A percentile compares a stretch with the other conserved stretches of the same genome.
These are phyloP conservation scores for Salticus scenicus DNA, from an alignment of 2,888 invertebrate species.

Conservation along the genomic window DNA sequence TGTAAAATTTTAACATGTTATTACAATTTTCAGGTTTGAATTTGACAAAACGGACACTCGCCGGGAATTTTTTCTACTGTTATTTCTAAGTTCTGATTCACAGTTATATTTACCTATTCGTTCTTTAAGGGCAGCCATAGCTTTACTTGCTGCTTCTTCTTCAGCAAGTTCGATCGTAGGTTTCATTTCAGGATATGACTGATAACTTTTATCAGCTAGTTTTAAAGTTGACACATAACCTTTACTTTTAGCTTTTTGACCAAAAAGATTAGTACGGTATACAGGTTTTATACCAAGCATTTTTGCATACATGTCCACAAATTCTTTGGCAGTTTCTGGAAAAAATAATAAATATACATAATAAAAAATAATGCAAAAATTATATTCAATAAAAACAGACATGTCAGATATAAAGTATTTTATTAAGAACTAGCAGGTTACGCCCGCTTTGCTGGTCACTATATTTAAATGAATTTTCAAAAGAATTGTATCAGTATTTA, in stretches of 20 bases:
- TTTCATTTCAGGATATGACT: constrained; percentile 56
- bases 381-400: no score
- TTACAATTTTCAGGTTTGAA: constrained; percentile 27
- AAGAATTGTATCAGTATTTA: no score
- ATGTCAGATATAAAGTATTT: no score
- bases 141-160: constrained; percentile 62
- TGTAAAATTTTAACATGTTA: constrained; percentile 17
- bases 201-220: constrained; percentile 33
- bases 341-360: no score
- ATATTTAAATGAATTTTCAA: no score
- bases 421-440: no score
- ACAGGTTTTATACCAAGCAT: constrained; percentile 1
- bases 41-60: constrained; percentile 25
- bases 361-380: no score
- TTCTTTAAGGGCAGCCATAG: constrained; percentile 49
- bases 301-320: constrained; percentile 47
- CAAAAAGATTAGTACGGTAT: not conserved
- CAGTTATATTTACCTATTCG: constrained; percentile 32
- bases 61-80: not conserved
- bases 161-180: constrained; percentile 51
- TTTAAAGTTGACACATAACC: constrained; percentile 48
- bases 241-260: constrained; percentile 38
- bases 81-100: no score
- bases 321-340: constrained; percentile 47
- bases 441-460: no score